These are phyloP conservation scores for Microplitis demolitor DNA, from an alignment of 1,140 invertebrate genomes.

Conservation along the genomic window DNA sequence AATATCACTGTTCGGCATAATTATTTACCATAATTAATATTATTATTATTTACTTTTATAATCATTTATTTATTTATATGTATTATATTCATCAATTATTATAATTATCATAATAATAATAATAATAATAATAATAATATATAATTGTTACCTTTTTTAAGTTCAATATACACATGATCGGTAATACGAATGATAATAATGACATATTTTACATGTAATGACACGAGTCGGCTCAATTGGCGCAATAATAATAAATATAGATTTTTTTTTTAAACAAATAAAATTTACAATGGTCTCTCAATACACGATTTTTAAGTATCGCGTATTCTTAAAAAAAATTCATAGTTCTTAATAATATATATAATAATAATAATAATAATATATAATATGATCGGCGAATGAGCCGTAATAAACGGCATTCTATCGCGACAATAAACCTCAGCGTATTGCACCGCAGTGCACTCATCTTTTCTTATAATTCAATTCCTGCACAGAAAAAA, in stretches of 20 bases:
- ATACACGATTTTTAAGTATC: slow-evolving; percentile 7
- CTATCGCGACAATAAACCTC: slow-evolving; percentile 31
- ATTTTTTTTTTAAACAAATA: slow-evolving; percentile 55
- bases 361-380: slow-evolving; percentile 2
- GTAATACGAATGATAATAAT: slow-evolving; percentile 58
- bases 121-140: neutral
- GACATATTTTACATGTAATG: slow-evolving; percentile 61
- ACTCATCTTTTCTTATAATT: slow-evolving; percentile 34
- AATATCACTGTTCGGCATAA: slow-evolving; percentile 34
- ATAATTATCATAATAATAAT: too few relatives aligned
- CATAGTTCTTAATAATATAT: neutral
- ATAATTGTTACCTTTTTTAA: slow-evolving; percentile 25
- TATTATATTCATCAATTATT: neutral
- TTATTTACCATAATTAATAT: slow-evolving; percentile 17
- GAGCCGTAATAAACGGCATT: slow-evolving; percentile 10
- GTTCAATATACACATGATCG: slow-evolving; percentile 59
- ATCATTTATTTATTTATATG: slow-evolving; percentile 28
- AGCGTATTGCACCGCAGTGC: slow-evolving; percentile 54
- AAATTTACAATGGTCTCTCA: slow-evolving; percentile 55
- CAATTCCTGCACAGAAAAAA: neutral
- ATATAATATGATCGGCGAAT: neutral
- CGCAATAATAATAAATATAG: slow-evolving; percentile 47
- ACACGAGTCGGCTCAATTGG: slow-evolving; percentile 46
- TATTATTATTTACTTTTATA: too few relatives aligned
- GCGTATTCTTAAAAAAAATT: neutral